Evolutionary conservation across 2,113 vertebrate species (phyloP), one percentile per base, ranked within the genome.

Genomic region (Hippopotamus amphibius): DNA sequence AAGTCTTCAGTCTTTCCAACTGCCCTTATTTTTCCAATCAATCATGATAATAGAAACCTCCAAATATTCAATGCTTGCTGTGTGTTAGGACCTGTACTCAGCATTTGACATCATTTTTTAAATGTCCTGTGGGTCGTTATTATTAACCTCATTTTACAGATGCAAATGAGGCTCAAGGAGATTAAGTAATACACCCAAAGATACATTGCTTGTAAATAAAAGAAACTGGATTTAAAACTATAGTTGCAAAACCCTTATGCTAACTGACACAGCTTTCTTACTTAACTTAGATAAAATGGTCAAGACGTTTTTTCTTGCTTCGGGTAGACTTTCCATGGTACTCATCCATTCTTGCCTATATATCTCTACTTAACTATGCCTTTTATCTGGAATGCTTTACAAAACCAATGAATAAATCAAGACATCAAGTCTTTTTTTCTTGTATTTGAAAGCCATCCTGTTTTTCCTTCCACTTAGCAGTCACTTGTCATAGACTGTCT

Each of bases 321-420:
- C 28, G 28, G 24, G 21, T 21, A 53, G 21, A 69, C 33, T 90
- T 86, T 74, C 26, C 41, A 83, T 46, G 57, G 5, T n/a, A 17
- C 2, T 22, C 48, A 93, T 53, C 7, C 19, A 80, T 33, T 95
- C 71, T 92, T 93, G 71, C 16, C 24, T 85, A 17, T n/a, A 41
- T 43, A 24, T 13, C 22, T 90, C 90, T 86, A n/a, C 11, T 76
- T 57, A 74, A 57, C 6, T 77, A 9, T 85, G 9, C 6, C 7
- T 80, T 95, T 86, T 72, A 71, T 92, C 46, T 96, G 26, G 22
- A 77, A 76, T 76, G 21, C 16, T 91, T 96, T 94, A 55, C 6
- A 95, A 96, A 96, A 48, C 57, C 4, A 43, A 15, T 86, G 53
- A 76, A n/a, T 65, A 88, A 84, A 91, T 93, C 28, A 89, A 79